Percentiles rank a stretch among this genome's conserved stretches.
Evolutionary conservation across 2,888 invertebrate genomes (phyloP).

Genomic region (Eilema sororculum): DNA sequence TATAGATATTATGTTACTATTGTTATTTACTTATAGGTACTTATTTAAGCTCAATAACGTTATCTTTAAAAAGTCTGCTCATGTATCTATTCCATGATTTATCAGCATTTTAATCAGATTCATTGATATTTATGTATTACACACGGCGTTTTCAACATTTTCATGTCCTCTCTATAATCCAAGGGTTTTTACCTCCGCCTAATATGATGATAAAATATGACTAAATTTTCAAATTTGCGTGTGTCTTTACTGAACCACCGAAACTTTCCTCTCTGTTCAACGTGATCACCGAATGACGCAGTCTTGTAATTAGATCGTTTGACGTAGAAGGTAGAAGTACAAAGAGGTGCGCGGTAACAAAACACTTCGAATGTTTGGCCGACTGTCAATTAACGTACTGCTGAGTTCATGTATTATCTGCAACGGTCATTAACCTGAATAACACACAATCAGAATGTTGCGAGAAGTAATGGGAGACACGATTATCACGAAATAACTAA

Average conservation of each 20-base stretch:
- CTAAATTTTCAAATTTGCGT: neutral
- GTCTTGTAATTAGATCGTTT: conserved; percentile 36
- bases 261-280: conserved; percentile 15
- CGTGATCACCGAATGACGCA: conserved; percentile 34
- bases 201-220: neutral
- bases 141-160: neutral
- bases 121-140: neutral
- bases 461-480: conserved; percentile 40
- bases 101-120: neutral
- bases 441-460: conserved; percentile 41
- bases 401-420: conserved; percentile 55
- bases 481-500: conserved; percentile 17
- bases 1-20: neutral
- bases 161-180: neutral
- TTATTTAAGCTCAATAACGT: neutral
- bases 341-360: conserved; percentile 29
- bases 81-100: neutral
- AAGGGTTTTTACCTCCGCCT: neutral
- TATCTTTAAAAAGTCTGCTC: neutral
- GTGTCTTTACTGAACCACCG: neutral
- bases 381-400: conserved; percentile 44
- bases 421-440: conserved; percentile 57
- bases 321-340: conserved; percentile 35
- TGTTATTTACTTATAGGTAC: neutral
- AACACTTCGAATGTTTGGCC: conserved; percentile 45